Conservation (phyloP, 2,113 vertebrate genomes). For the Atlantisia rogersi region DNA sequence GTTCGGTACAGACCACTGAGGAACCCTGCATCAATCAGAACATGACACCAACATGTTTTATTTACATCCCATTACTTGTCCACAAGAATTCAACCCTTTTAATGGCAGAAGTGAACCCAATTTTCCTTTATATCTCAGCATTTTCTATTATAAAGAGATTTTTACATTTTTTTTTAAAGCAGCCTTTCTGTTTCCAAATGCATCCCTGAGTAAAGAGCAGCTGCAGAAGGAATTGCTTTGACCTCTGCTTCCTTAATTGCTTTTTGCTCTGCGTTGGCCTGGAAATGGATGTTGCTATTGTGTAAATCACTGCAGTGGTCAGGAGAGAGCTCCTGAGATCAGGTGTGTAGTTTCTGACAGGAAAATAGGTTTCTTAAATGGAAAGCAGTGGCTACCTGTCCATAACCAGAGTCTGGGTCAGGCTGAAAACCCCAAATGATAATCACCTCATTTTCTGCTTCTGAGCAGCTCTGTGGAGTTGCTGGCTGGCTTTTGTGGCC, state of each 20-base stretch:
- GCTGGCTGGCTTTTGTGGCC: not conserved
- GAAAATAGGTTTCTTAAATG: slow-evolving; percentile 29
- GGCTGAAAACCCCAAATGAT: not conserved
- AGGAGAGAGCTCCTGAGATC: slow-evolving; percentile 17
- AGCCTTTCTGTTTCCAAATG: slow-evolving; percentile 9
- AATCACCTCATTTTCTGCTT: slow-evolving; percentile 8
- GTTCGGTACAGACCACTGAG: not conserved
- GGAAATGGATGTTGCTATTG: slow-evolving; percentile 37
- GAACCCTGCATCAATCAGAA: rapidly evolving
- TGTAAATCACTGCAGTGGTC: not conserved
- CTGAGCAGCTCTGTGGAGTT: not conserved
- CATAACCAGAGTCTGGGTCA: not conserved
- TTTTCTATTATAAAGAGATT: not conserved
- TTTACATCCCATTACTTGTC: not conserved
- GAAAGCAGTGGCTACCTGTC: not conserved
- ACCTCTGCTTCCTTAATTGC: slow-evolving; percentile 60
- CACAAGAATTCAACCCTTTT: not conserved
- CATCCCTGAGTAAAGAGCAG: not conserved
- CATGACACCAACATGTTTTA: not conserved
- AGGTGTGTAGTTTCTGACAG: slow-evolving; percentile 8
- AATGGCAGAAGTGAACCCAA: not conserved
- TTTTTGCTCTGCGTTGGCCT: slow-evolving; percentile 31
- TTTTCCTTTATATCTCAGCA: slow-evolving; percentile 9
- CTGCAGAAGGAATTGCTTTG: slow-evolving; percentile 37
- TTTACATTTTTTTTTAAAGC: not conserved